Conservation (phyloP, 2,888 invertebrate genomes). For the Drosophila nr. perissopoda region DNA sequence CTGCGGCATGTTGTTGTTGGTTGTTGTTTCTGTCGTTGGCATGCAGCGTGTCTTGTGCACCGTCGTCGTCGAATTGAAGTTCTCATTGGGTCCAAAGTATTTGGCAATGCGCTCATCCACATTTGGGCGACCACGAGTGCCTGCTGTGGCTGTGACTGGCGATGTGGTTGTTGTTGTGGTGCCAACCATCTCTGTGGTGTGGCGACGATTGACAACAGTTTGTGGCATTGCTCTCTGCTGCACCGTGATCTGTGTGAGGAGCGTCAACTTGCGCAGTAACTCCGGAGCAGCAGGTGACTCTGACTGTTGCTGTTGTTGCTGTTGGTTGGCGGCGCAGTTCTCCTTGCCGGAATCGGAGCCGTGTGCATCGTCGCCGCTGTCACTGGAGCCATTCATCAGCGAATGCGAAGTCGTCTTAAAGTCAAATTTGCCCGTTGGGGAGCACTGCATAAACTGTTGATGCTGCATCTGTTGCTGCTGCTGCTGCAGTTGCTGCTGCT, state of each 20-base stretch:
- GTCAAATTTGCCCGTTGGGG: slow-evolving; percentile 55
- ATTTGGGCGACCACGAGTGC: slow-evolving; percentile 19
- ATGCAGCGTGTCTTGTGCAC: slow-evolving; percentile 39
- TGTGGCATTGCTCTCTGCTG: slow-evolving; percentile 33
- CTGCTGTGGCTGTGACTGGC: slow-evolving; percentile 24
- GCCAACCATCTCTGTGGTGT: slow-evolving; percentile 61
- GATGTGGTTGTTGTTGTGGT: slow-evolving; percentile 26
- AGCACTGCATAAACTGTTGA: slow-evolving; percentile 36
- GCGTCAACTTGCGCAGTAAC: slow-evolving; percentile 72
- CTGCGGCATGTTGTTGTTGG: slow-evolving; percentile 8
- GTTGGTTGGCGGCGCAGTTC: slow-evolving; percentile 73
- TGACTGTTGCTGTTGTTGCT: slow-evolving; percentile 13
- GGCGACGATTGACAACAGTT: slow-evolving; percentile 47
- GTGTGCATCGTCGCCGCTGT: slow-evolving; percentile 57
- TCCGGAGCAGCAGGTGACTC: slow-evolving; percentile 57
- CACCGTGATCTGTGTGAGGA: slow-evolving; percentile 49
- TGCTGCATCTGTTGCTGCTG: slow-evolving; percentile 63
- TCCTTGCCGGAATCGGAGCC: slow-evolving; percentile 83
- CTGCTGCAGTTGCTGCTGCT: slow-evolving; percentile 73
- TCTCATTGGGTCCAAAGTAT: slow-evolving; percentile 79
- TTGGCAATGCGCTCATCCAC: slow-evolving; percentile 79
- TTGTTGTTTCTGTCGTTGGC: not conserved
- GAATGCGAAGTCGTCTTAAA: slow-evolving; percentile 47
- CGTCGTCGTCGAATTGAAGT: slow-evolving; percentile 26
- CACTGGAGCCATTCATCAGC: slow-evolving; percentile 30